Base-by-base conservation (phyloP, 2,113 vertebrate genomes). In the Sylvicapra grimmia region DNA sequence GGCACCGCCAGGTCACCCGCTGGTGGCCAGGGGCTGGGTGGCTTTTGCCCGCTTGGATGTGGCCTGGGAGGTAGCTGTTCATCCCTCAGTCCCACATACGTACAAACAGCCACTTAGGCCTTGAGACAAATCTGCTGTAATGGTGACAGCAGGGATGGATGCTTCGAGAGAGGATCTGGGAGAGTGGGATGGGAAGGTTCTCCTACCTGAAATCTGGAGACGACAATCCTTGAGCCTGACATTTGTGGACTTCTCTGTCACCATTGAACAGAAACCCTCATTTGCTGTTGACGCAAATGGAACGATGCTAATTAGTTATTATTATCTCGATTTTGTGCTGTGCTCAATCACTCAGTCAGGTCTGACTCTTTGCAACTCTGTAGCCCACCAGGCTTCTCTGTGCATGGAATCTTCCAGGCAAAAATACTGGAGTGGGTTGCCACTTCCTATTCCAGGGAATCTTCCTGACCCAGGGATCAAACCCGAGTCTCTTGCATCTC, bases 1-100 rank as follows among this genome's bases (percentile, higher is more conserved):
- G 47, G 15, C n/a, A 15, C 33, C 1, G 5, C 21, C 6, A 1
- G 8, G 4, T 18, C 2, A 0, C 0, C 27, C 5, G 54, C 36
- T 3, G 23, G n/a, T 2, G 16, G 5, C 31, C 49, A 14, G 75
- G 16, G 65, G 36, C 75, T 27, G 47, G 40, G 31, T 9, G 33
- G 13, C 53, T 29, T 63, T 15, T 6, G 31, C 23, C 0, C 7
- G 16, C 51, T 10, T n/a, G 61, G 19, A 23, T 0, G 3, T 2
- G 58, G 63, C 25, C 51, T 56, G 31, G 6, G 51, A n/a, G 5
- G 11, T 13, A 75, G 36, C 3, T 11, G 31, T 47, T 58, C 31
- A 0, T 25, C 47, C 19, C 5, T 19, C 0, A 61, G 44, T 18
- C 47, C 25, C 19, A 7, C 2, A 10, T 18, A 27, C 27, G 8